These are phyloP conservation scores for Mellilla xanthometata DNA, from an alignment of 2,888 invertebrate species.

Conservation along the genomic window DNA sequence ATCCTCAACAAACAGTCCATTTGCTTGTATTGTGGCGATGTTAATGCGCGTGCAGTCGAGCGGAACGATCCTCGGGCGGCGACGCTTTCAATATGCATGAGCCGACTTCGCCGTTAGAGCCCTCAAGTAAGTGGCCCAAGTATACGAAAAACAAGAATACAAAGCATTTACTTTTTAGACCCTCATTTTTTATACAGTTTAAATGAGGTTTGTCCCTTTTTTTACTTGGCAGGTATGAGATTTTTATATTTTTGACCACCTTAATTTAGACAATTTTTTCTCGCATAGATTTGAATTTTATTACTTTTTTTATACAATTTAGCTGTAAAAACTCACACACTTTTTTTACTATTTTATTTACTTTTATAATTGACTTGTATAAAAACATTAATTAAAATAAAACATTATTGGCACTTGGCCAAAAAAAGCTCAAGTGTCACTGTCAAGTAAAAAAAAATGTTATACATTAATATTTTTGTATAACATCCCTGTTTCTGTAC, in stretches of 20 bases:
- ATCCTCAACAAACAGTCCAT: slow-evolving; percentile 48
- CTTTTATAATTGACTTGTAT: too few species aligned
- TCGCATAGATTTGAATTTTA: neutral
- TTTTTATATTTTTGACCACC: neutral
- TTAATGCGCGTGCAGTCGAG: slow-evolving; percentile 50
- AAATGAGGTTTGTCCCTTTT: slow-evolving; percentile 15
- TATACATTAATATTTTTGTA: too few species aligned
- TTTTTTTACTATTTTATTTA: too few species aligned
- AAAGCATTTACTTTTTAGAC: slow-evolving; percentile 30
- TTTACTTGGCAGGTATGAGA: slow-evolving; percentile 6
- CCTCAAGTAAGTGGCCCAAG: slow-evolving; percentile 41
- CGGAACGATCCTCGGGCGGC: slow-evolving; percentile 45
- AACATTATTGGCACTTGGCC: too few species aligned
- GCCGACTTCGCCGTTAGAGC: slow-evolving; percentile 53
- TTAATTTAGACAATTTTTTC: neutral
- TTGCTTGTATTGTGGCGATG: slow-evolving; percentile 54
- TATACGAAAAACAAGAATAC: slow-evolving; percentile 28
- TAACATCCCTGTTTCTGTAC: too few species aligned
- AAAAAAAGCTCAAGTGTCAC: too few species aligned
- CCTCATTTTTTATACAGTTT: slow-evolving; percentile 23
- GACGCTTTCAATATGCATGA: slow-evolving; percentile 73
- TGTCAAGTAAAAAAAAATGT: too few species aligned
- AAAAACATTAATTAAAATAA: too few species aligned
- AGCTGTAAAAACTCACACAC: too few species aligned
- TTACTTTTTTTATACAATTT: too few species aligned